These are phyloP conservation scores for Drosophila serrata DNA, from an alignment of 1,140 invertebrate species.

Conservation along the genomic window DNA sequence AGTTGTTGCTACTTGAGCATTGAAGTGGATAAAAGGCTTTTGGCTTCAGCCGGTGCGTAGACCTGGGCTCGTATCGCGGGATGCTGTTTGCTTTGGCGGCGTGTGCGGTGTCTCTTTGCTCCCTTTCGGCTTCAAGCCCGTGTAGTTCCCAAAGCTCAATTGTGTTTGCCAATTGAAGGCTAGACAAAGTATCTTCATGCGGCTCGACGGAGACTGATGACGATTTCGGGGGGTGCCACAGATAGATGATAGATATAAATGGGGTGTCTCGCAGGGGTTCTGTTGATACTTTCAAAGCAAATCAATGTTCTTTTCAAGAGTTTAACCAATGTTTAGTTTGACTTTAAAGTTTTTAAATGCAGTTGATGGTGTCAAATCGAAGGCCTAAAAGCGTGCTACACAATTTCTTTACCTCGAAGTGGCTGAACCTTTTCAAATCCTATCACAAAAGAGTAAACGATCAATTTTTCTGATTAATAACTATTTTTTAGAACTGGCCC, in stretches of 20 bases:
- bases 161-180: slow-evolving; percentile 84
- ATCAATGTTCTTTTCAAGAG: slow-evolving; percentile 30
- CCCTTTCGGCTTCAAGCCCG: slow-evolving; percentile 34
- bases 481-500: too few species aligned
- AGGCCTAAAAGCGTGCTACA: slow-evolving; percentile 19
- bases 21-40: slow-evolving; percentile 82
- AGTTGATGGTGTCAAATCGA: not conserved
- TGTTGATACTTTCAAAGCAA: slow-evolving; percentile 25
- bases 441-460: too few species aligned
- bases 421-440: too few species aligned
- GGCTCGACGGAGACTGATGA: slow-evolving; percentile 27
- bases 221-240: slow-evolving; percentile 50
- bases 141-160: slow-evolving; percentile 63
- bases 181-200: slow-evolving; percentile 80
- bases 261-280: not conserved
- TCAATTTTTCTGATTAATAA: too few species aligned
- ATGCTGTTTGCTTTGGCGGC: slow-evolving; percentile 74
- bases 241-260: slow-evolving; percentile 36
- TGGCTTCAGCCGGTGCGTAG: slow-evolving; percentile 32
- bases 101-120: slow-evolving; percentile 59
- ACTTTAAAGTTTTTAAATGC: slow-evolving; percentile 3
- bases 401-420: not conserved
- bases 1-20: slow-evolving; percentile 75
- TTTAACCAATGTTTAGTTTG: not conserved
- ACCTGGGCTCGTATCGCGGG: slow-evolving; percentile 23